Evolutionary conservation across 2,797 vertebrate genomes (phyloP), one percentile per base, ranked within the genome.

Genomic region (Champsocephalus esox): DNA sequence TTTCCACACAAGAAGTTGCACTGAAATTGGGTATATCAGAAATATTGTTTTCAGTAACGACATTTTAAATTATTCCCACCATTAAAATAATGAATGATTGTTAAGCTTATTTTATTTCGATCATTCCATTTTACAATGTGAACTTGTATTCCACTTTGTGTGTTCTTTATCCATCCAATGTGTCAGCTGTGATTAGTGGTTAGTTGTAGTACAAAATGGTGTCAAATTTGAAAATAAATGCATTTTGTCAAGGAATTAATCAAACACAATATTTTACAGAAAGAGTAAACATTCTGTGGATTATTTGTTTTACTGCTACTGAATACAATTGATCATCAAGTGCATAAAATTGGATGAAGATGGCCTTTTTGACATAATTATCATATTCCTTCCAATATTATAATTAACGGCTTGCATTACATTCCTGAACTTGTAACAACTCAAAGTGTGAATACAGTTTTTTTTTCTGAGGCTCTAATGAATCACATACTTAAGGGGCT

Each of bases 91-190:
- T 17, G 2, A 45, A 32, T 32, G 5, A 46, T 19, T 28, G 12
- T n/a, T 21, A 13, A 44, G 12, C 21, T 41, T 32, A 43, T 49
- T 11, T 32, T 4, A 10, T 46, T 28, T 38, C 34, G 9, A 17
- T 34, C 41, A 45, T 17, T 71, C 54, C 3, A 5, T 6, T 10
- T 10, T 44, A 50, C 5, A 38, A 3, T 24, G 4, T 17, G 9
- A 41, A 19, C 0, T 10, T 50, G 21, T 43, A 32, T 48, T 49
- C 3, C 11, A 12, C 0, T 12, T 51, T 4, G 12, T 24, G 0
- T 64, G 38, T 28, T 70, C 9, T 60, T 16, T 56, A 38, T 73
- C 21, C 48, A 2, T 63, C 17, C 43, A 41, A 70, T 64, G 63
- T 5, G 38, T 70, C 50, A 73, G n/a, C 21, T 51, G 14, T 52